A percentile compares a stretch with the other conserved stretches of the same genome.
phyloP scores from a whole-genome alignment of 2,888 invertebrate genomes.

The Orthosia incerta region DNA sequence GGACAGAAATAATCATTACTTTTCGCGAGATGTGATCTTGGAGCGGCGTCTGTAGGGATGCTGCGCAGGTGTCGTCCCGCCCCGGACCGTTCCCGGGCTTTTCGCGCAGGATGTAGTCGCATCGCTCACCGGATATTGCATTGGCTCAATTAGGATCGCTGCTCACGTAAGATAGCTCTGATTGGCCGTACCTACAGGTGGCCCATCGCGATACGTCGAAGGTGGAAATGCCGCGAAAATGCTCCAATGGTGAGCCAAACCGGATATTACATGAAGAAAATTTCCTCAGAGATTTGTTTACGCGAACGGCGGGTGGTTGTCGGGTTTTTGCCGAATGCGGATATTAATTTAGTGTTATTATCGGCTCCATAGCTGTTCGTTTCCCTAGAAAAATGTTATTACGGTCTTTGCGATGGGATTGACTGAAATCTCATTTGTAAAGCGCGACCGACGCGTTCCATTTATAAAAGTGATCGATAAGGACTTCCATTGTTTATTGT shows the following conservation, averaged over 20 bases:
- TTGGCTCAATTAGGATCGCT: constrained; percentile 83
- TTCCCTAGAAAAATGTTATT: constrained; percentile 70
- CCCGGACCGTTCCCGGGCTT: constrained; percentile 86
- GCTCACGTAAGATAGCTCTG: constrained; percentile 73
- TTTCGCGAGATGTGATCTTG: constrained; percentile 90
- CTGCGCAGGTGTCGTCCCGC: constrained; percentile 86
- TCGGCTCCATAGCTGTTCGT: constrained; percentile 72
- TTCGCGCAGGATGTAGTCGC: constrained; percentile 87
- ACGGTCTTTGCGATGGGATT: constrained; percentile 42
- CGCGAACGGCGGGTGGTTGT: constrained; percentile 80
- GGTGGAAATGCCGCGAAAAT: constrained; percentile 80
- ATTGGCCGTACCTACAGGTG: constrained; percentile 77
- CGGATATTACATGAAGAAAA: constrained; percentile 87
- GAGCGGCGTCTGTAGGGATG: constrained; percentile 82
- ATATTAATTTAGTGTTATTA: constrained; percentile 83
- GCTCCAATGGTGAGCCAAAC: constrained; percentile 78
- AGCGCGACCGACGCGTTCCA: constrained; percentile 43
- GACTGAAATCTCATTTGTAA: constrained; percentile 53
- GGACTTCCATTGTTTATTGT: constrained; percentile 71
- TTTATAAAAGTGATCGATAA: constrained; percentile 75
- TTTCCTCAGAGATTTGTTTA: constrained; percentile 89
- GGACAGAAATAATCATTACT: constrained; percentile 91
- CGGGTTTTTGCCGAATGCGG: constrained; percentile 79
- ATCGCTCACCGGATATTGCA: constrained; percentile 82
- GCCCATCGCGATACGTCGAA: constrained; percentile 74